phyloP scores from a whole-genome alignment of 2,113 vertebrate species.

The Odontophorus gujanensis region DNA sequence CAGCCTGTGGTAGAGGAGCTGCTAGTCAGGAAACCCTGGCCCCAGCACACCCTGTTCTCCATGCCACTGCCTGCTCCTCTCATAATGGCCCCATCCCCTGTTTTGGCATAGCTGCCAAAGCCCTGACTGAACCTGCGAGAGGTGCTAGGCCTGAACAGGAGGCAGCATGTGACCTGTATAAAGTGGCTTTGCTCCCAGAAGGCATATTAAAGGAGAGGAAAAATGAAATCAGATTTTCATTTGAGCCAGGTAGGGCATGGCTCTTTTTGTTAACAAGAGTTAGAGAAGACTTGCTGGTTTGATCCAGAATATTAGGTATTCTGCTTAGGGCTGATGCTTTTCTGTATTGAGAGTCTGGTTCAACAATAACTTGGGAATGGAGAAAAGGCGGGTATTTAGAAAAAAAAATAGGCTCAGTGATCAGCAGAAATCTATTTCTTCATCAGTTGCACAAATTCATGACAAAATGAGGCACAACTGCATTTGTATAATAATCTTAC shows the following conservation, averaged over 20 bases:
- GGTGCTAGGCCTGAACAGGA: neutral
- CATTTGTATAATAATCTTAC: slow-evolving; percentile 17
- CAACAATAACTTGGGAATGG: neutral
- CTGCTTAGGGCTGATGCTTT: neutral
- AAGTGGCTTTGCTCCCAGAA: neutral
- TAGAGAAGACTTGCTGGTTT: neutral
- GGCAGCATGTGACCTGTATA: neutral
- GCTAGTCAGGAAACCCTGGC: too few species aligned
- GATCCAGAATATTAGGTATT: neutral
- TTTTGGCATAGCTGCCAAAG: rapidly evolving
- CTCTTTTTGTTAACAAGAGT: neutral
- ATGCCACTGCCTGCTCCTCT: neutral
- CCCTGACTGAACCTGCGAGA: neutral
- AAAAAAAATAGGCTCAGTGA: neutral
- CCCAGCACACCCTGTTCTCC: rapidly evolving
- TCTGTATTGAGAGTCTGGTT: neutral
- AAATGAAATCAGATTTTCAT: neutral
- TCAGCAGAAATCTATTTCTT: neutral
- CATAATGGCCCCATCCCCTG: rapidly evolving
- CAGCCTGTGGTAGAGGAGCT: rapidly evolving
- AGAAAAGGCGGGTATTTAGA: neutral
- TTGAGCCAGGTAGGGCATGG: neutral
- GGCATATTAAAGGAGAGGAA: neutral
- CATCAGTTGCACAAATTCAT: neutral
- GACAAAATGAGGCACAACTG: slow-evolving; percentile 45